These are phyloP conservation scores for Orussus abietinus DNA, from an alignment of 1,140 invertebrate species.

Conservation along the genomic window DNA sequence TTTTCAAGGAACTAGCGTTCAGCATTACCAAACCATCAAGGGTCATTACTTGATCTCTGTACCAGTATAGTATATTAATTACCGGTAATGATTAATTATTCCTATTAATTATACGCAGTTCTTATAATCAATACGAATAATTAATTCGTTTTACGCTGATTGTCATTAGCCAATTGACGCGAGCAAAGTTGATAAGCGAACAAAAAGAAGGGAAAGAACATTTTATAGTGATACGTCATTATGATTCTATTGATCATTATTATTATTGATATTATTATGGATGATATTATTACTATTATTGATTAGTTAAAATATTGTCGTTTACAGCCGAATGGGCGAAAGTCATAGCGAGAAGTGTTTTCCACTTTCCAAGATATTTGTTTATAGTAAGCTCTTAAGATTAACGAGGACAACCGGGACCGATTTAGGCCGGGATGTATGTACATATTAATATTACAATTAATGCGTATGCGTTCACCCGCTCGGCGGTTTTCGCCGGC, in stretches of 20 bases:
- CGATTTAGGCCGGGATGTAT: no score
- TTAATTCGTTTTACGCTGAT: no score
- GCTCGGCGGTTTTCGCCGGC: no score
- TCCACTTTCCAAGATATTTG: no score
- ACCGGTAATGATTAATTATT: constrained; percentile 21
- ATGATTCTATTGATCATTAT: constrained; percentile 26
- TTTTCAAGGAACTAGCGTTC: no score
- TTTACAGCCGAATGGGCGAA: constrained; percentile 7
- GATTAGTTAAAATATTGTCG: constrained; percentile 19
- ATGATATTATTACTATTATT: constrained; percentile 28
- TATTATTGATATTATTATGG: constrained; percentile 27
- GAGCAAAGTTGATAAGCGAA: constrained; percentile 16
- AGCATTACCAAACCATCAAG: constrained; percentile 45
- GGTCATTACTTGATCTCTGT: constrained; percentile 49
- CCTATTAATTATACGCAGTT: no score
- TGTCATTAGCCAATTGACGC: constrained; percentile 43
- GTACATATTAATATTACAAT: no score
- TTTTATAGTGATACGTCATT: constrained; percentile 22
- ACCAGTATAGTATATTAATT: constrained; percentile 44
- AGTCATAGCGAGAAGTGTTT: no score
- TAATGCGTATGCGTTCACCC: no score
- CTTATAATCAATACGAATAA: no score
- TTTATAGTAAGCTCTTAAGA: no score
- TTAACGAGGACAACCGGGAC: no score
- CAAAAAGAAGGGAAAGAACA: constrained; percentile 19